Evolutionary conservation across 2,797 vertebrate species (phyloP).

Genomic region (Hirundo rustica): DNA sequence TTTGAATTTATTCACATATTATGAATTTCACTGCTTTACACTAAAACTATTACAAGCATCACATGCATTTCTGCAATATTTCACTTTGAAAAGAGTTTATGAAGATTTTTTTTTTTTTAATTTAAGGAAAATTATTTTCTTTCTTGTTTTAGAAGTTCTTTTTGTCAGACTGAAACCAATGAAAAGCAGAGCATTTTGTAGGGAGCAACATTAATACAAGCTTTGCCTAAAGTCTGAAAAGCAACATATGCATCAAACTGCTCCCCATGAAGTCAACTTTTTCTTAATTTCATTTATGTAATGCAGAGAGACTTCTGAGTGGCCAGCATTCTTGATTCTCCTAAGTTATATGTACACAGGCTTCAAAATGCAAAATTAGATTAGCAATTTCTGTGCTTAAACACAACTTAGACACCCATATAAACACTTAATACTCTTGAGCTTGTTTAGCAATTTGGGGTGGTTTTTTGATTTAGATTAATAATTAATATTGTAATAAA

Average conservation of each 20-base stretch:
- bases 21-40: neutral
- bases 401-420: neutral
- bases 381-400: neutral
- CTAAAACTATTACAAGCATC: neutral
- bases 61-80: neutral
- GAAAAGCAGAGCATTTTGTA: neutral
- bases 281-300: neutral
- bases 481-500: neutral
- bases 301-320: neutral
- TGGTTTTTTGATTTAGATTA: accelerated
- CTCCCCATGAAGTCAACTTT: neutral
- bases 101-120: neutral
- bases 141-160: neutral
- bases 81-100: neutral
- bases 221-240: neutral
- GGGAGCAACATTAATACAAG: neutral
- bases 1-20: neutral
- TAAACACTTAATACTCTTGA: neutral
- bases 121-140: neutral
- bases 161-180: neutral
- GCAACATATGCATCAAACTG: neutral
- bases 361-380: neutral
- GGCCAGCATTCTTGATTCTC: neutral
- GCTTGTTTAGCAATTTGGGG: neutral
- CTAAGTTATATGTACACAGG: neutral